Evolutionary conservation across 2,888 invertebrate genomes (phyloP), one percentile per base, ranked within the genome.

Genomic region (Apodemia hepburni): DNA sequence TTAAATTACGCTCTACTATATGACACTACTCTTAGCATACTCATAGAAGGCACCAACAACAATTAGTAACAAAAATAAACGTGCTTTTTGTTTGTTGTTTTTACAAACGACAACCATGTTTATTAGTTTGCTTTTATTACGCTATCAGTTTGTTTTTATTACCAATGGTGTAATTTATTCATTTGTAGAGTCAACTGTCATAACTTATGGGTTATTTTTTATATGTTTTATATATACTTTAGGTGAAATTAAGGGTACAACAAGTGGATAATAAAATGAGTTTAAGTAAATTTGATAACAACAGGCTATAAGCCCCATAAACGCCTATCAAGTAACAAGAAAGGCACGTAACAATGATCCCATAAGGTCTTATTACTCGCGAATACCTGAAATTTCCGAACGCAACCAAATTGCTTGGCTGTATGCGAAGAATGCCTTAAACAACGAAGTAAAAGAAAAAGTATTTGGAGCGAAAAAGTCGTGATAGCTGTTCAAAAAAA

Each of bases 401-500:
- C 81, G 78, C 79, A 73, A 75, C 78, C 73, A 86, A 84, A 86
- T 84, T 84, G 79, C 75, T 75, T 71, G 84, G 80, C 85, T 74
- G 84, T 86, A 88, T 87, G 89, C 85, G 75, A 77, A 78, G 90
- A 87, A 91, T 89, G 82, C 83, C 77, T 81, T 79, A 75, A 81
- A 81, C 77, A 73, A 73, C 71, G 70, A 65, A 62, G 66, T 76
- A 73, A 76, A 81, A 80, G 81, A 85, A 84, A 80, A 81, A 80
- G 76, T 81, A 84, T 85, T 82, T 84, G 83, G 87, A 87, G 85
- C 88, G 88, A 90, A 91, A 88, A 84, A 90, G 86, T 91, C 91
- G 90, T 91, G 89, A 90, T 90, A 87, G 87, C 85, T 86, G 82
- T 87, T 87, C 85, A 84, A 87, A 90, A 90, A 90, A 88, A 85